These are phyloP conservation scores for Chaetodon auriga DNA, from an alignment of 2,113 vertebrate genomes.

Conservation along the genomic window DNA sequence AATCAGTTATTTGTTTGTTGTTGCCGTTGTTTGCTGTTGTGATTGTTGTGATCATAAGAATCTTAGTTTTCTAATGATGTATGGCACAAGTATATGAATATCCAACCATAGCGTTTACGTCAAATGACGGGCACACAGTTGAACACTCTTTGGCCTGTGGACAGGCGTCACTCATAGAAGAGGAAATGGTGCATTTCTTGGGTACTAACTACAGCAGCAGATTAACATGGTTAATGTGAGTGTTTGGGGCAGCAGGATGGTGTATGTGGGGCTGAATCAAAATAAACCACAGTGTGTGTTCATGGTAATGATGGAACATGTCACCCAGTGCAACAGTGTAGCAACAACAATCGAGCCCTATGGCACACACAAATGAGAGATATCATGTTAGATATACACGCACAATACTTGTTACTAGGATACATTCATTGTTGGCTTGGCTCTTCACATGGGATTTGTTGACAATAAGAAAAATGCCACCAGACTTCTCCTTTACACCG, in stretches of 20 bases:
- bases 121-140: no score
- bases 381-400: neutral
- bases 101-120: no score
- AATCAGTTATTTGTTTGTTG: no score
- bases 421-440: neutral
- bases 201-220: neutral
- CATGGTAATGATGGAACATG: neutral
- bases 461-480: neutral
- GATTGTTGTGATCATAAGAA: no score
- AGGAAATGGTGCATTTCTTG: neutral
- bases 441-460: neutral
- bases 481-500: neutral
- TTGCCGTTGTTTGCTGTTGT: no score
- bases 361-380: neutral
- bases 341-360: neutral
- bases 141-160: no score
- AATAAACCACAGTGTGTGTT: neutral
- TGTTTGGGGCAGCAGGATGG: neutral
- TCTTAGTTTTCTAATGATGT: no score
- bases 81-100: no score
- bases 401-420: neutral
- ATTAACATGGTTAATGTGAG: neutral
- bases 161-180: neutral
- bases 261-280: neutral
- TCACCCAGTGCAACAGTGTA: no score